These are phyloP conservation scores for Epinotia bilunana DNA, from an alignment of 2,888 invertebrate species.

Conservation along the genomic window DNA sequence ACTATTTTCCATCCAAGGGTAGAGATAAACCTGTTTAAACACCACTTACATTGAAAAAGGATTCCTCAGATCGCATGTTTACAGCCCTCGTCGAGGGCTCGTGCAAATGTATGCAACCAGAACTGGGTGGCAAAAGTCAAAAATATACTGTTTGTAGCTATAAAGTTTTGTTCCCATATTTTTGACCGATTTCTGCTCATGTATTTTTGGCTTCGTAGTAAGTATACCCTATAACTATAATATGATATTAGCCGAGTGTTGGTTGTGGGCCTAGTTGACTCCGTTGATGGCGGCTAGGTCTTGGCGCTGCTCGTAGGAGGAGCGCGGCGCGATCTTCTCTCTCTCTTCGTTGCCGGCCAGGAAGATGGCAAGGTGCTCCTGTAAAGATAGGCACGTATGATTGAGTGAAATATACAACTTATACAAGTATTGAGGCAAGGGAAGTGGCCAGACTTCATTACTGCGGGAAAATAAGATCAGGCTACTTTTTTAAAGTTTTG, in stretches of 20 bases:
- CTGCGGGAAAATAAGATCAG: too few relatives aligned
- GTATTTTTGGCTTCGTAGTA: background rate
- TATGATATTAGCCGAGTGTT: background rate
- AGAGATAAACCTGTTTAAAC: background rate
- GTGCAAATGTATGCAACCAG: background rate
- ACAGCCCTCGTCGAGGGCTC: background rate
- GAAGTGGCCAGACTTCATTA: background rate
- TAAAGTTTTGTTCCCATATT: background rate
- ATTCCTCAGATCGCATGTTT: too few relatives aligned
- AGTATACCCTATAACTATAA: background rate
- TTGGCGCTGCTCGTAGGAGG: constrained; percentile 73
- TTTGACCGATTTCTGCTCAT: background rate
- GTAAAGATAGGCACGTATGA: constrained; percentile 40
- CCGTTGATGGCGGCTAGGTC: constrained; percentile 76
- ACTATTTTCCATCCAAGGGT: background rate
- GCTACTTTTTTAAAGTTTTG: too few relatives aligned
- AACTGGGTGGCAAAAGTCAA: background rate
- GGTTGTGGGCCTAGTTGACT: constrained; percentile 63
- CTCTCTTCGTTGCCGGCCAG: constrained; percentile 87
- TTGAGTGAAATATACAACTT: background rate
- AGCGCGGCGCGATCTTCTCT: constrained; percentile 82
- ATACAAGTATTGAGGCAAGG: background rate
- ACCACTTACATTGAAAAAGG: background rate
- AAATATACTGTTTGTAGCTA: background rate
- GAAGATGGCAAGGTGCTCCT: constrained; percentile 87